Base-by-base conservation (phyloP, 2,113 vertebrate genomes). In the Callipepla californica region DNA sequence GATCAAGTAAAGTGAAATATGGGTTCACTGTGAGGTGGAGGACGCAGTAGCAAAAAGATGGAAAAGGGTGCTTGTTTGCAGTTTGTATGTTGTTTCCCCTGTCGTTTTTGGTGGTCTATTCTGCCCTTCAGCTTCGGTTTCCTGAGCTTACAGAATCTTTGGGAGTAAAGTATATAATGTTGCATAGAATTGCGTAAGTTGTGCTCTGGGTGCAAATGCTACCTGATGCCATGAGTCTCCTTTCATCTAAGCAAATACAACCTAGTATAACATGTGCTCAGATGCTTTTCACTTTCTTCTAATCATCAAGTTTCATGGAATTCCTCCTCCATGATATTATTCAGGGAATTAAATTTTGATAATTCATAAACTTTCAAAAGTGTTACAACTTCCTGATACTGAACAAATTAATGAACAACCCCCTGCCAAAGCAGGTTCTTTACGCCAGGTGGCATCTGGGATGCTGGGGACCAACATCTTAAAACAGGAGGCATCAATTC, bases 61-160 rank as follows among this genome's bases (percentile, higher is more conserved):
- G 15, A 51, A n/a, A 40, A 85, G 7, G 2, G 3, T 47, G 8
- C 28, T 4, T 50, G 4, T 0, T 3, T 13, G 19, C 47, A 21
- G 19, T 47, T 47, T 47, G 47, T 47, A 20, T 59, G 38, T 40
- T 28, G 26, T 45, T 9, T 25, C 48, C 22, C 19, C 9, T 9
- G 3, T 21, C 21, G 13, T 3, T 62, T 87, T 55, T 79, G 45
- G 26, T n/a, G 3, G 40, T 66, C 17, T 32, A 8, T 80, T 88
- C 8, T 6, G 7, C 51, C 7, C 9, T 44, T 66, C n/a, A 25
- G 36, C 23, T 36, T 44, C 8, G 44, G 8, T 51, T 80, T 44
- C 10, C 10, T 44, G 32, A 80, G 10, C 32, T 21, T 67, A 59
- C 20, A 51, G 59, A 73, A 13, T 17, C 50, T 48, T 19, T 57